Conservation (phyloP, 2,888 invertebrate species). For the Aporophyla nigra region DNA sequence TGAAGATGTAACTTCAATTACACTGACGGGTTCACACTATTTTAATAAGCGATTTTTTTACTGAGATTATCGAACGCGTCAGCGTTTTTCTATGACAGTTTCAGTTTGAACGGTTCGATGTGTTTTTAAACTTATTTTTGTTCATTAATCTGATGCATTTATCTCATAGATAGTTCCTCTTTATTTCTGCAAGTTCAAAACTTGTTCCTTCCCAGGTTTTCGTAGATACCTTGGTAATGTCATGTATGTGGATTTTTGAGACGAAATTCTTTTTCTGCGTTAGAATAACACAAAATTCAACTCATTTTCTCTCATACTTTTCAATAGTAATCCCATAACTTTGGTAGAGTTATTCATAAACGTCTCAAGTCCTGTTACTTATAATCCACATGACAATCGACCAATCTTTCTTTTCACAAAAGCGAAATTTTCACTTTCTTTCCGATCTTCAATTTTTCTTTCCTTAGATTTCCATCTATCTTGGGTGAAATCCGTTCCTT, state of each 20-base stretch:
- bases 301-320: background rate
- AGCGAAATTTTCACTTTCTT: background rate
- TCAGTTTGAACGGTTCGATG: conserved; percentile 41
- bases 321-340: background rate
- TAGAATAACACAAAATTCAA: background rate
- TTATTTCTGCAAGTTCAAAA: background rate
- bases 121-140: conserved; percentile 22
- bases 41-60: conserved; percentile 1
- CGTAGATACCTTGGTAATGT: conserved; percentile 1
- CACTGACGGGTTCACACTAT: conserved; percentile 17
- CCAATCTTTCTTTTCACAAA: background rate
- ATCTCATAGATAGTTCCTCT: conserved; percentile 51
- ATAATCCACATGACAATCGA: conserved; percentile 48
- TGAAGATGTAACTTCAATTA: conserved; percentile 14
- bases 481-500: conserved; percentile 38
- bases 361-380: conserved; percentile 1
- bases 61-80: conserved; percentile 28
- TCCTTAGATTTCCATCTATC: conserved; percentile 25
- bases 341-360: background rate
- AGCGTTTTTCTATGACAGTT: conserved; percentile 33
- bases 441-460: conserved; percentile 1
- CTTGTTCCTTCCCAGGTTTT: background rate
- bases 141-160: conserved; percentile 59
- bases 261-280: background rate
- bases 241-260: conserved; percentile 28